Base-by-base conservation (phyloP, 2,888 invertebrate species). In the Cerceris ruficornis region DNA sequence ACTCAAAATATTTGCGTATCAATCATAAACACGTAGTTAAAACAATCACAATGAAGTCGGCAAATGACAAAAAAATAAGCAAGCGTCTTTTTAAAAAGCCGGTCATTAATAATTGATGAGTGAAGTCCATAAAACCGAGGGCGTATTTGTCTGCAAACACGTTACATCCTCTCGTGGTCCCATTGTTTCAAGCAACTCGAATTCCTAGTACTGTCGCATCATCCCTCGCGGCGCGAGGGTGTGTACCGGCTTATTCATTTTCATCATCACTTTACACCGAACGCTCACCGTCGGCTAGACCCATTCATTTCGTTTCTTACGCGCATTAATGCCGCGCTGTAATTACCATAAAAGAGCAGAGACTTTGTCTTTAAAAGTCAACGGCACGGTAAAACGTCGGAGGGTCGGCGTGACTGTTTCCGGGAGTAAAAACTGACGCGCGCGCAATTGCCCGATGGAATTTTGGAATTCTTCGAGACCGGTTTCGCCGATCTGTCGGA, bases 211-310 rank as follows among this genome's bases (percentile, higher is more conserved):
- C 58, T 57, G 64, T 62, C 55, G 15, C 65, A 49, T 72, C 85
- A 80, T 83, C 85, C 80, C 82, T 82, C 65, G 71, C 64, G 75
- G 67, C 69, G 72, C 75, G 80, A 69, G 78, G 81, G 80, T 81
- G 80, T 81, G 78, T 68, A 71, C 82, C 67, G 71, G 85, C 88
- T 88, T 87, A 86, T 88, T 87, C 79, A 84, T 88, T 87, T 87
- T 80, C 88, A 85, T 87, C 85, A 81, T 39, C 43, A 11, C 13
- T 14, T 9, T 41, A 8, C 64, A 41, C 28, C 50, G 39, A 39
- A 11, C 41, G 50, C 28, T 62, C 39, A 7, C 64, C 52, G 64
- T 52, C 64, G 28, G 41, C 61, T 39, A 49, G 64, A 17, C 64
- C 52, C 52, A 57, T 61, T 60, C 50, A 50, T 71, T 66, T 62